Percentiles rank a stretch among this genome's conserved stretches.
Evolutionary conservation across 2,797 vertebrate genomes (phyloP).

Genomic region (Chromis chromis): DNA sequence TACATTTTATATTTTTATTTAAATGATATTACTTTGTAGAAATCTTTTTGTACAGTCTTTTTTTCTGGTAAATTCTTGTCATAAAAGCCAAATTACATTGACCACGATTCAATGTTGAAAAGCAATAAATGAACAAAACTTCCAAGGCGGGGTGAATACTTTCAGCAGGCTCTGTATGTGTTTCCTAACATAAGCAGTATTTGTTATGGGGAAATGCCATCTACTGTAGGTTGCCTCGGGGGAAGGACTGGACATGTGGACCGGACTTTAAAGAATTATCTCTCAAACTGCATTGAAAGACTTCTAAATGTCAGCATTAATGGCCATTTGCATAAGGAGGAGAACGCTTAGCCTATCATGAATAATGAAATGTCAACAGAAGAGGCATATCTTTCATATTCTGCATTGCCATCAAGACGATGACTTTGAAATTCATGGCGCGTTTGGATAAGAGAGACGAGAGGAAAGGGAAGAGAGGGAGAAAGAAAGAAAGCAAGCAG

Average conservation of each 20-base stretch:
- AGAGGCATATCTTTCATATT: slow-evolving; percentile 44
- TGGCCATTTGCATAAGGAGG: slow-evolving; percentile 61
- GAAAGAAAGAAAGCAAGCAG: background rate
- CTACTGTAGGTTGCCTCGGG: background rate
- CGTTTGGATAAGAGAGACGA: slow-evolving; percentile 25
- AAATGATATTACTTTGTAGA: too few relatives aligned
- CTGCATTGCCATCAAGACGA: slow-evolving; percentile 21
- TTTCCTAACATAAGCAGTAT: background rate
- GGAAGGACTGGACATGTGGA: slow-evolving; percentile 10
- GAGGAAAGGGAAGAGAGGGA: background rate
- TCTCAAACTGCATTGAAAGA: slow-evolving; percentile 41
- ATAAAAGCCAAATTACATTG: too few relatives aligned
- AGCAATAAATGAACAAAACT: too few relatives aligned
- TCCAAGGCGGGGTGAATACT: too few relatives aligned
- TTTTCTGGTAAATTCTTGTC: too few relatives aligned
- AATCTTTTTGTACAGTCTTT: too few relatives aligned
- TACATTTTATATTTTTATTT: too few relatives aligned
- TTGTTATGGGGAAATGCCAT: background rate
- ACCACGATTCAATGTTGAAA: too few relatives aligned
- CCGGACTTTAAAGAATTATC: slow-evolving; percentile 52
- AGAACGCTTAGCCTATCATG: slow-evolving; percentile 44
- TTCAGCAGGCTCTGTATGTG: background rate
- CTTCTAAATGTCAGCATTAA: slow-evolving; percentile 74
- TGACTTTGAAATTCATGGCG: slow-evolving; percentile 46
- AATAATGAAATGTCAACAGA: slow-evolving; percentile 77